These are phyloP conservation scores for Zaprionus ornatus DNA, from an alignment of 1,140 invertebrate species.

Conservation along the genomic window DNA sequence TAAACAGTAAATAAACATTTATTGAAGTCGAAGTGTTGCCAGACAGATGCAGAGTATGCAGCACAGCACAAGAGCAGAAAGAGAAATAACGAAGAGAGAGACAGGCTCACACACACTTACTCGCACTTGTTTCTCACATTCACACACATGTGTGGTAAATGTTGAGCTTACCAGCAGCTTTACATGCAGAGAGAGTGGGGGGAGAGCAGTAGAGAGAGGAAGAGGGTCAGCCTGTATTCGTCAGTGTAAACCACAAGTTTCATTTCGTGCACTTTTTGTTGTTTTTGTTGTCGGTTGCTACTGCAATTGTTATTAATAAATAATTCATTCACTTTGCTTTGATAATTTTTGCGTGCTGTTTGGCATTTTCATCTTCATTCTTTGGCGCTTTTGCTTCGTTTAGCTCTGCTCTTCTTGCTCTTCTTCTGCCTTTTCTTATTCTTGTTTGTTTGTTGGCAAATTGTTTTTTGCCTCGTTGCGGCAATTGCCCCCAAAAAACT, in stretches of 20 bases:
- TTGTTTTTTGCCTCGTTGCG: slow-evolving; percentile 8
- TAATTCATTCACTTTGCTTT: slow-evolving; percentile 31
- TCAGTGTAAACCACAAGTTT: slow-evolving; percentile 18
- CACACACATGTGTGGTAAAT: neutral
- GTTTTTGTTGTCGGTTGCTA: slow-evolving; percentile 1
- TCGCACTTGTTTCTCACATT: neutral
- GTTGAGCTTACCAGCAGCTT: slow-evolving; percentile 19
- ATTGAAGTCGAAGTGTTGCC: neutral
- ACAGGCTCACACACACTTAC: neutral
- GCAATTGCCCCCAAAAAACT: slow-evolving; percentile 1
- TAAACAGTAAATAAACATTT: neutral
- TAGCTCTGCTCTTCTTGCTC: neutral
- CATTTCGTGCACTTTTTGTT: slow-evolving; percentile 10
- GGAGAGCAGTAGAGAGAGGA: neutral
- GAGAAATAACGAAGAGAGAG: neutral
- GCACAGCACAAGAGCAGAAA: neutral
- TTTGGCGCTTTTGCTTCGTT: neutral
- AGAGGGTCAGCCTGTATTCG: neutral
- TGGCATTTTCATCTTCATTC: slow-evolving; percentile 21
- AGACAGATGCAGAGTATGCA: slow-evolving; percentile 1
- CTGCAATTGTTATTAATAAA: slow-evolving; percentile 48
- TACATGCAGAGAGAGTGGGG: neutral
- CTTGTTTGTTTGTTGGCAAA: slow-evolving; percentile 10
- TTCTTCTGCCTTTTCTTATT: neutral
- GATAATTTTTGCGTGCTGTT: slow-evolving; percentile 16